Base-by-base conservation (phyloP, 1,140 invertebrate species). In the Drosophila melanica region DNA sequence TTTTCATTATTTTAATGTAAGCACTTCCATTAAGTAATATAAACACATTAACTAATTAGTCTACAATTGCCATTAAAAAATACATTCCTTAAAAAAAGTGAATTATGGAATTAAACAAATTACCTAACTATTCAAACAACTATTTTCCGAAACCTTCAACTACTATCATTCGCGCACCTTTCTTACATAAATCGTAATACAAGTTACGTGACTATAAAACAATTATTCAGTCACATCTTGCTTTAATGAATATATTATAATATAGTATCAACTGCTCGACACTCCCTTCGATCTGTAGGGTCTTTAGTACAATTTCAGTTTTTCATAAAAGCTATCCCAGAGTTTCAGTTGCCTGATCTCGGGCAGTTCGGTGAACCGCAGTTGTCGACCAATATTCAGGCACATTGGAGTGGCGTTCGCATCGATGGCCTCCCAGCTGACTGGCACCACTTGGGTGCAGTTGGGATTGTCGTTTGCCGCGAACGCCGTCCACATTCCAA, bases 401-500 rank as follows among this genome's bases (percentile, higher is more conserved):
- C 91, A 92, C 51, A 82, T 80, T 0, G 86, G 54, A 1, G 53
- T 10, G 2, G 63, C 53, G 12, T 47, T 35, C 2, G 75, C 11
- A 1, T 77, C 60, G 1, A 91, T 6, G 0, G 81, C 47, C 2
- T 81, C 63, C 90, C 90, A 91, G 1, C 23, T 42, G 14, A 58
- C 44, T 0, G 75, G 51, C 4, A 30, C 42, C 7, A 75, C 59
- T 39, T 84, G 62, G 0, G 70, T 20, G 33, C 76, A 78, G 39
- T 90, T 90, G 14, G 91, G 90, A 72, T 81, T 71, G 47, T 82
- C 89, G 16, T 82, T 87, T 3, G 72, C 75, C 0, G 92, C 92
- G 70, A 93, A 93, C 1, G 91, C 51, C 1, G 86, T 91, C 90
- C 92, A 93, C 77, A 93, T 90, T 74, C 90, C 75, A 23, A 86